A percentile compares a stretch with the other conserved stretches of the same genome.
These are phyloP conservation scores for Troides oblongomaculatus DNA, from an alignment of 2,888 invertebrate genomes.

Conservation along the genomic window DNA sequence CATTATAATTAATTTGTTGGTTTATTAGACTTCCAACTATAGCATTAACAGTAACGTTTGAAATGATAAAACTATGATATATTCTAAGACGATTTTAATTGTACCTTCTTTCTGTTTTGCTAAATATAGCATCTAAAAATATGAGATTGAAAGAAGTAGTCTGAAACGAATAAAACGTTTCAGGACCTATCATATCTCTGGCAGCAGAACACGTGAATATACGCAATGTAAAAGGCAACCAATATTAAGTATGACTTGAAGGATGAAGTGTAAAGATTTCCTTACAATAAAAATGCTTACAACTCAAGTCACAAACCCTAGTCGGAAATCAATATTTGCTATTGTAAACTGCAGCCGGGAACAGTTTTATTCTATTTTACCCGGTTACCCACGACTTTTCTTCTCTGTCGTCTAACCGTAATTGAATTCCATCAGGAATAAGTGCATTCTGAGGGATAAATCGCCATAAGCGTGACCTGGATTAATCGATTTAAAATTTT, in stretches of 20 bases:
- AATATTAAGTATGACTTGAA: neutral
- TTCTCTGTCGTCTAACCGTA: slow-evolving; percentile 40
- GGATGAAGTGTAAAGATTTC: neutral
- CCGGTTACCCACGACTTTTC: slow-evolving; percentile 38
- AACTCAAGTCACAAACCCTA: slow-evolving; percentile 28
- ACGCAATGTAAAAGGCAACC: too few species aligned
- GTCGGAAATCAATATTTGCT: slow-evolving; percentile 33
- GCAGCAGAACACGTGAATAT: too few species aligned
- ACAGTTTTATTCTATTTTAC: slow-evolving; percentile 41
- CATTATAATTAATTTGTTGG: too few species aligned
- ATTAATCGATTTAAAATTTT: neutral
- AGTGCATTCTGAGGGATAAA: slow-evolving; percentile 38
- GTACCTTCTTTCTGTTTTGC: too few species aligned
- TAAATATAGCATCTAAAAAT: too few species aligned
- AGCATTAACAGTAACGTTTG: too few species aligned
- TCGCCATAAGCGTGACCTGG: slow-evolving; percentile 7
- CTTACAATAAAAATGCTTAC: slow-evolving; percentile 8
- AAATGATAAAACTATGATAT: too few species aligned
- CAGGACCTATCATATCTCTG: too few species aligned
- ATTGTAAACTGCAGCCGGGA: slow-evolving; percentile 38
- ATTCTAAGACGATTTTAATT: too few species aligned
- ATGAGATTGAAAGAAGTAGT: too few species aligned
- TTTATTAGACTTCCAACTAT: too few species aligned
- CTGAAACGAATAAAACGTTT: too few species aligned
- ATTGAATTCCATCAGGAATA: slow-evolving; percentile 44